A percentile compares a stretch with the other conserved stretches of the same genome.
These are phyloP conservation scores for Polypedilum pembai DNA, from an alignment of 1,140 invertebrate genomes.

Conservation along the genomic window DNA sequence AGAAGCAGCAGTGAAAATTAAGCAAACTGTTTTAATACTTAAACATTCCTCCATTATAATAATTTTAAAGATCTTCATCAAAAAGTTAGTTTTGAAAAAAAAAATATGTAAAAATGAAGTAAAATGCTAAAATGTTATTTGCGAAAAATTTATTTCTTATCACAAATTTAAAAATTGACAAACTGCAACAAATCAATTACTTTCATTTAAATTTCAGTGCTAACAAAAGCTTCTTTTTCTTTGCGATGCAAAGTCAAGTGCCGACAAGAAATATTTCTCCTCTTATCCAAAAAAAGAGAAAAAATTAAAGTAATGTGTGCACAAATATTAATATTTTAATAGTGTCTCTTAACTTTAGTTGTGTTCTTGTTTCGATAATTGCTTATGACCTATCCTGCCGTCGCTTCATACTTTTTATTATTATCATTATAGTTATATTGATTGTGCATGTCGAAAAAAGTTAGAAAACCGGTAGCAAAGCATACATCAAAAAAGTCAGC, in stretches of 20 bases:
- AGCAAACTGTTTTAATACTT: too few species aligned
- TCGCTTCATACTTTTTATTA: too few species aligned
- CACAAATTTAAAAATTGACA: too few species aligned
- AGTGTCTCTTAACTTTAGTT: background rate
- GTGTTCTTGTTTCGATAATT: slow-evolving; percentile 20
- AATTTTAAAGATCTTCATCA: too few species aligned
- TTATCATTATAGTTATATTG: background rate
- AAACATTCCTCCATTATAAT: too few species aligned
- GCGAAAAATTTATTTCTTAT: too few species aligned
- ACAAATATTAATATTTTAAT: slow-evolving; percentile 26
- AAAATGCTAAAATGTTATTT: too few species aligned
- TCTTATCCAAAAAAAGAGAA: background rate
- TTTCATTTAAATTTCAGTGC: too few species aligned
- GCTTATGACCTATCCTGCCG: background rate
- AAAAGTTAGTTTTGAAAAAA: too few species aligned
- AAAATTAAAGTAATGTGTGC: slow-evolving; percentile 5
- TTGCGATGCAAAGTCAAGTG: background rate
- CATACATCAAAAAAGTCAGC: background rate
- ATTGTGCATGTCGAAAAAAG: background rate
- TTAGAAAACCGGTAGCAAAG: slow-evolving; percentile 20
- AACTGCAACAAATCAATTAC: too few species aligned
- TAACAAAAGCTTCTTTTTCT: background rate
- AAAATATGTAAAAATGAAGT: too few species aligned
- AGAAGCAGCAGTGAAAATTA: background rate
- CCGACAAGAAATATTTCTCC: background rate